A percentile compares a stretch with the other conserved stretches of the same genome.
These are phyloP conservation scores for Chrysolina haemoptera DNA, from an alignment of 2,888 invertebrate genomes.

Conservation along the genomic window DNA sequence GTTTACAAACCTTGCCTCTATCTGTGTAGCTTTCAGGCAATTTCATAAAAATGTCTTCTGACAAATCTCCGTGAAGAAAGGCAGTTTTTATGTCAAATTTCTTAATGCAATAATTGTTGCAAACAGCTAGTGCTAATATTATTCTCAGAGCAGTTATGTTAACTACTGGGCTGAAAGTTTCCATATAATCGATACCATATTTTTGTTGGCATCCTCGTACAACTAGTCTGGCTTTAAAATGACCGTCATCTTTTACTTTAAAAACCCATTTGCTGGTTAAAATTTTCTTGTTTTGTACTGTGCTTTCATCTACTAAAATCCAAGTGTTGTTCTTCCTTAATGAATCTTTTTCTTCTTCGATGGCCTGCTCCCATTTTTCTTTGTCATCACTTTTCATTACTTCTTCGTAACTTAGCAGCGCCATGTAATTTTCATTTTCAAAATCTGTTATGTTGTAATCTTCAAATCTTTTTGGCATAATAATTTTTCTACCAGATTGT, in stretches of 20 bases:
- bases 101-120: neutral
- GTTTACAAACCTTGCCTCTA: neutral
- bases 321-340: conserved; percentile 4
- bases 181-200: conserved; percentile 16
- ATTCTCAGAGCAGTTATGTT: conserved; percentile 14
- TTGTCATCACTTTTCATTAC: neutral
- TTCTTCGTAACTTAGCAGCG: neutral
- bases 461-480: no score
- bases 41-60: neutral
- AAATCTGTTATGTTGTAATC: neutral
- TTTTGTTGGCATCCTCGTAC: conserved; percentile 21
- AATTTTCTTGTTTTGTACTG: neutral
- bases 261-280: conserved; percentile 6
- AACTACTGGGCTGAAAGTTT: conserved; percentile 21
- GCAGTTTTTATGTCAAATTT: conserved; percentile 11
- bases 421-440: neutral
- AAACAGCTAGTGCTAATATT: neutral
- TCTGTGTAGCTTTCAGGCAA: neutral
- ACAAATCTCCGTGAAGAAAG: no score
- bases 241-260: neutral
- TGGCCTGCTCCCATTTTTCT: conserved; percentile 1
- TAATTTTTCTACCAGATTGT: no score
- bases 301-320: neutral
- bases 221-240: conserved; percentile 13
- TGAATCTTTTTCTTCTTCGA: conserved; percentile 10